These are phyloP conservation scores for Bombylius major DNA, from an alignment of 2,888 invertebrate species.

Conservation along the genomic window DNA sequence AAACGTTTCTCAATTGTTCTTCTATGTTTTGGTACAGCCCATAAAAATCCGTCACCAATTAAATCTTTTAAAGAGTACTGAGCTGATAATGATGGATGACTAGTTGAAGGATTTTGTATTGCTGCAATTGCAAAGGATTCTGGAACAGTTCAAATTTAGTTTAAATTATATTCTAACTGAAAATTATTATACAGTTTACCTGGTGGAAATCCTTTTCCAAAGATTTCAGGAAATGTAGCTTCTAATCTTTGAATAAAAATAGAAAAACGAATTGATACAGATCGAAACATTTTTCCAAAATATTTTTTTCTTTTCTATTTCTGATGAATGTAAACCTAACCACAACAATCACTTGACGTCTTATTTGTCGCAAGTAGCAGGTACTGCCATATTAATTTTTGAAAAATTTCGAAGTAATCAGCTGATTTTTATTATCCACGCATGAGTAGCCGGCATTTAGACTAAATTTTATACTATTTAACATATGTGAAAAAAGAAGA, in stretches of 20 bases:
- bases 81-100: slow-evolving; percentile 19
- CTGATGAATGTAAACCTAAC: too few relatives aligned
- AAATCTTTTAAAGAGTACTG: slow-evolving; percentile 48
- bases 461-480: too few relatives aligned
- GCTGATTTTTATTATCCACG: too few relatives aligned
- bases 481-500: too few relatives aligned
- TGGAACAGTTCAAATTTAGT: too few relatives aligned
- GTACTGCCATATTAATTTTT: too few relatives aligned
- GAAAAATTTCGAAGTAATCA: too few relatives aligned
- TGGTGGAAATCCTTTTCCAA: slow-evolving; percentile 38
- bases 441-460: too few relatives aligned
- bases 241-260: slow-evolving; percentile 37
- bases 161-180: neutral
- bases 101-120: slow-evolving; percentile 5
- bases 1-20: slow-evolving; percentile 61
- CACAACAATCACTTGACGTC: too few relatives aligned
- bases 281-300: slow-evolving; percentile 23
- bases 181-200: slow-evolving; percentile 27
- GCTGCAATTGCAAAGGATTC: slow-evolving; percentile 12
- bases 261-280: slow-evolving; percentile 27
- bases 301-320: neutral
- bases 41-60: slow-evolving; percentile 60
- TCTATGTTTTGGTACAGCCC: slow-evolving; percentile 71
- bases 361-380: too few relatives aligned
- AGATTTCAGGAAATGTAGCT: slow-evolving; percentile 20